phyloP scores from a whole-genome alignment of 1,140 invertebrate species.

The Onthophagus taurus region DNA sequence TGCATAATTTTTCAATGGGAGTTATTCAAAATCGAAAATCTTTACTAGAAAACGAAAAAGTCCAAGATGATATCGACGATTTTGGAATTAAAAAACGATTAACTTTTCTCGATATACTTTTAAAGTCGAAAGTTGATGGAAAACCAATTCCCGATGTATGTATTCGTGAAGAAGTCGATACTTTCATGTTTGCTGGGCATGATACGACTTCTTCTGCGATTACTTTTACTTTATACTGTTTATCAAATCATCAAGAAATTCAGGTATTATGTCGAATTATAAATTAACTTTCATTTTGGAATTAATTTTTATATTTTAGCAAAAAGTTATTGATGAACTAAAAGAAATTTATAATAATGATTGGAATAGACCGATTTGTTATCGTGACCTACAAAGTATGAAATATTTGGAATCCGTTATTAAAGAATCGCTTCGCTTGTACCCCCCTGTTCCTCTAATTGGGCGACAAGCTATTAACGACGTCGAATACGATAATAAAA shows the following conservation, averaged over 20 bases:
- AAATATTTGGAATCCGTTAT: conserved; percentile 66
- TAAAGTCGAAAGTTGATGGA: conserved; percentile 49
- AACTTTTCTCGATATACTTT: conserved; percentile 66
- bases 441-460: conserved; percentile 65
- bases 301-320: conserved; percentile 35
- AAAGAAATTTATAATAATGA: conserved; percentile 47
- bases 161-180: conserved; percentile 76
- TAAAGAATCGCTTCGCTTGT: conserved; percentile 57
- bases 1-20: conserved; percentile 59
- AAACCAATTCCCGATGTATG: conserved; percentile 48
- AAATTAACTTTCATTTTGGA: background rate
- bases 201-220: conserved; percentile 58
- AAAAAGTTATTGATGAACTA: conserved; percentile 55
- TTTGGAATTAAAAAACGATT: conserved; percentile 44
- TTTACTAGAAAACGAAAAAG: background rate
- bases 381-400: conserved; percentile 55
- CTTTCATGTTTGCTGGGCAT: conserved; percentile 69
- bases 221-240: conserved; percentile 44
- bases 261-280: conserved; percentile 26
- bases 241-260: conserved; percentile 43
- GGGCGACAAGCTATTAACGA: conserved; percentile 50
- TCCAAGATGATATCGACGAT: conserved; percentile 11
- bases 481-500: conserved; percentile 35
- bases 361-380: conserved; percentile 40
- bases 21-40: conserved; percentile 43